These are phyloP conservation scores for Dynastes tityus DNA, from an alignment of 2,888 invertebrate species.

Conservation along the genomic window DNA sequence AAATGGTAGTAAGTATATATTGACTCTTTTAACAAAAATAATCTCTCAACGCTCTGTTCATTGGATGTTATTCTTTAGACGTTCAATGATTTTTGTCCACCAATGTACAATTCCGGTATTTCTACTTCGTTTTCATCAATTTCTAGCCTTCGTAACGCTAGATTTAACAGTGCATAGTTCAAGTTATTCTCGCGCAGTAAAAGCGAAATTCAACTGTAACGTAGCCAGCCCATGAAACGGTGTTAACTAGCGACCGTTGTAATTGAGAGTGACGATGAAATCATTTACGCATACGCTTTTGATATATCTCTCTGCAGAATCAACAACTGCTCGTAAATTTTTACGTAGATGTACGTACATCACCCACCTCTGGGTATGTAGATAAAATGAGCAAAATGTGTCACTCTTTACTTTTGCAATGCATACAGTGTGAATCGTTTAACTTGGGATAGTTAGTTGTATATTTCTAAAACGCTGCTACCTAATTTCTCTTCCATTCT, in stretches of 20 bases:
- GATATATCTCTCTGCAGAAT: slow-evolving; percentile 26
- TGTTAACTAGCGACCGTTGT: slow-evolving; percentile 33
- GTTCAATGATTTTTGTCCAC: too few relatives aligned
- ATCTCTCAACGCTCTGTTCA: not conserved
- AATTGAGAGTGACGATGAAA: slow-evolving; percentile 37
- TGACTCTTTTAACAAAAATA: too few relatives aligned
- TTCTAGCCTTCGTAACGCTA: too few relatives aligned
- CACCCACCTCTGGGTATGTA: slow-evolving; percentile 15
- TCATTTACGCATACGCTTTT: slow-evolving; percentile 32
- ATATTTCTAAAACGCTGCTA: too few relatives aligned
- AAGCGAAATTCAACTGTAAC: not conserved
- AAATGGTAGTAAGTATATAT: not conserved
- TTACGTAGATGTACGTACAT: slow-evolving; percentile 5
- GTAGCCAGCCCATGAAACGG: not conserved
- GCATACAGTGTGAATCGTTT: too few relatives aligned
- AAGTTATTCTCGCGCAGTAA: not conserved
- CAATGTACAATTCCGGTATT: too few relatives aligned
- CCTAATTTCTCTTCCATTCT: too few relatives aligned
- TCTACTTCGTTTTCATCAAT: too few relatives aligned
- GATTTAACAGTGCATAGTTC: not conserved
- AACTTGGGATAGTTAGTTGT: too few relatives aligned
- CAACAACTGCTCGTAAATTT: not conserved
- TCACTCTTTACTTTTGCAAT: not conserved
- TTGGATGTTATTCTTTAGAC: too few relatives aligned
- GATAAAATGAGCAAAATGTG: slow-evolving; percentile 26